These are phyloP conservation scores for Drosophila emarginata DNA, from an alignment of 2,888 invertebrate species.

Conservation along the genomic window DNA sequence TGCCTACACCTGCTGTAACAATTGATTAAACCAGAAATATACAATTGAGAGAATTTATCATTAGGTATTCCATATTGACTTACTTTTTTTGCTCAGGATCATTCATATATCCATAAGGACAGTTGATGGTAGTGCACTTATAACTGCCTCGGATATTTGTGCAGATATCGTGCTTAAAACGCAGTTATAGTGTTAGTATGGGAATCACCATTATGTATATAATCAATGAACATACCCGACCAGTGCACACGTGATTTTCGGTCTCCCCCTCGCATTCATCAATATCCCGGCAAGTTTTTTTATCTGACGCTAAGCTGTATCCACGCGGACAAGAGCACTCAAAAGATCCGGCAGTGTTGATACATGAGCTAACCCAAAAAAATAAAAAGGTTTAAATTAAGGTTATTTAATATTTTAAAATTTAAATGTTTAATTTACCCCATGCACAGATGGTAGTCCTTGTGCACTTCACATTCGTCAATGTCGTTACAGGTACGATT, in stretches of 20 bases:
- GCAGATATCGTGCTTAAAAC: conserved; percentile 86
- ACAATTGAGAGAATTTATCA: neutral
- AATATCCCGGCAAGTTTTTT: conserved; percentile 91
- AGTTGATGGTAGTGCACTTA: conserved; percentile 93
- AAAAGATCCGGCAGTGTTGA: conserved; percentile 94
- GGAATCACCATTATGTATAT: neutral
- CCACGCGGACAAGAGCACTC: conserved; percentile 91
- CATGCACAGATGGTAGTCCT: conserved; percentile 87
- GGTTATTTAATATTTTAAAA: neutral
- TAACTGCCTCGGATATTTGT: conserved; percentile 95
- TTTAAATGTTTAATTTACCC: conserved; percentile 82
- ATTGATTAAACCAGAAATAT: neutral
- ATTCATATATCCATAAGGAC: conserved; percentile 92
- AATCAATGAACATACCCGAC: conserved; percentile 79
- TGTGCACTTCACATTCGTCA: conserved; percentile 92
- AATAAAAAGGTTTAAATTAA: neutral
- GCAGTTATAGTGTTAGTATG: neutral
- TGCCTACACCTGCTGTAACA: conserved; percentile 90
- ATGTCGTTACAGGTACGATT: conserved; percentile 86
- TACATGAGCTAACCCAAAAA: conserved; percentile 84
- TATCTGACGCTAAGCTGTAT: conserved; percentile 89
- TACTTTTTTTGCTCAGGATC: conserved; percentile 92
- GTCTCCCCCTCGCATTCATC: conserved; percentile 86
- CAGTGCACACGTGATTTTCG: conserved; percentile 82
- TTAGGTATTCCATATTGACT: conserved; percentile 77